A percentile compares a stretch with the other conserved stretches of the same genome.
Evolutionary conservation across 2,888 invertebrate genomes (phyloP).

Genomic region (Apamea sordens): DNA sequence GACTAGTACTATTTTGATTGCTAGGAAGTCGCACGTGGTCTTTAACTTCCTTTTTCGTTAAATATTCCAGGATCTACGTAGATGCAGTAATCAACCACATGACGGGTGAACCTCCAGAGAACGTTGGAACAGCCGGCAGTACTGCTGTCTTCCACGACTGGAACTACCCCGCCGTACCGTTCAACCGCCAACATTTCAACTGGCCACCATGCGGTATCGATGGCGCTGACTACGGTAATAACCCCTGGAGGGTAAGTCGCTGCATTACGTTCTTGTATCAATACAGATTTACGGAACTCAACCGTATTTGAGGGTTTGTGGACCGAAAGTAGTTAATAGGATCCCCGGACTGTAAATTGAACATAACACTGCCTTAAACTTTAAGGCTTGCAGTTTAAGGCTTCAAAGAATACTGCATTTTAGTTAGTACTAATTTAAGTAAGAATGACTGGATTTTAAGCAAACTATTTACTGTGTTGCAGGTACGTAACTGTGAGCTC

Average conservation of each 20-base stretch:
- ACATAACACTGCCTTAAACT: background rate
- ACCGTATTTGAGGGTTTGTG: background rate
- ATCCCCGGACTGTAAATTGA: no score
- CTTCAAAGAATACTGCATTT: background rate
- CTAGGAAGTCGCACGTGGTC: background rate
- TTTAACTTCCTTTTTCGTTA: no score
- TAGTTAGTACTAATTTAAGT: background rate
- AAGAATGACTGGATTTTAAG: background rate
- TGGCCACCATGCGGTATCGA: slow-evolving; percentile 90
- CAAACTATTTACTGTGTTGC: slow-evolving; percentile 41
- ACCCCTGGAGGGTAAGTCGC: slow-evolving; percentile 89
- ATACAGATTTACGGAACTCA: background rate
- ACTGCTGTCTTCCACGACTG: slow-evolving; percentile 87
- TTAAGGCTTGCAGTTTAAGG: background rate
- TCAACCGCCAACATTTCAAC: slow-evolving; percentile 92
- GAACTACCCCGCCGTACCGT: slow-evolving; percentile 92
- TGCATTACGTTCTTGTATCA: background rate
- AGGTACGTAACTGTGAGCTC: slow-evolving; percentile 94
- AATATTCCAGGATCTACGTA: slow-evolving; percentile 92
- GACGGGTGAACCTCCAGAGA: slow-evolving; percentile 90
- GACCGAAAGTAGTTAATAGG: background rate
- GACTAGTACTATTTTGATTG: background rate
- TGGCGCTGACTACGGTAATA: slow-evolving; percentile 91
- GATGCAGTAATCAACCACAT: slow-evolving; percentile 97
- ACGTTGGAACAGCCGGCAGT: slow-evolving; percentile 92